Percentiles rank a stretch among this genome's conserved stretches.
These are phyloP conservation scores for Lagodon rhomboides DNA, from an alignment of 2,797 vertebrate genomes.

Conservation along the genomic window DNA sequence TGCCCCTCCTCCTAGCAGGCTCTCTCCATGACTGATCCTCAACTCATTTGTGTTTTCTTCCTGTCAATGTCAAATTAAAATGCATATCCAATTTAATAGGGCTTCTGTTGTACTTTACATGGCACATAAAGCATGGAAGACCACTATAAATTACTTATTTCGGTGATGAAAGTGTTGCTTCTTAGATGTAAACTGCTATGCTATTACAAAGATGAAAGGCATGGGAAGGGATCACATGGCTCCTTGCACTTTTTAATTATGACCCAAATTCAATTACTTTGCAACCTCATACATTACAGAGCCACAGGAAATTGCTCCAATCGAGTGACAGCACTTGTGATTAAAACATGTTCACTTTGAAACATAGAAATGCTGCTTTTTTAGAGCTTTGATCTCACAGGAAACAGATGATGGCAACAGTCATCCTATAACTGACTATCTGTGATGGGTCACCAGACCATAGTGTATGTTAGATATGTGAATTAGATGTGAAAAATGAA, in stretches of 20 bases:
- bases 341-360: slow-evolving; percentile 74
- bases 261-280: slow-evolving; percentile 83
- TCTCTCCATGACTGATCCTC: slow-evolving; percentile 25
- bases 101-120: slow-evolving; percentile 46
- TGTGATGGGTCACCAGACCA: slow-evolving; percentile 19
- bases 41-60: slow-evolving; percentile 48
- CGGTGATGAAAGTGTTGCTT: slow-evolving; percentile 62
- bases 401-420: slow-evolving; percentile 26
- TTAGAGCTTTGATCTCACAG: slow-evolving; percentile 3
- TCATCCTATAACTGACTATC: slow-evolving; percentile 30
- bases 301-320: slow-evolving; percentile 70
- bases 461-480: slow-evolving; percentile 4
- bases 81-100: slow-evolving; percentile 58
- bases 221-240: slow-evolving; percentile 76
- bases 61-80: slow-evolving; percentile 61
- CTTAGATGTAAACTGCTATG: slow-evolving; percentile 56
- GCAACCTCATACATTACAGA: slow-evolving; percentile 74
- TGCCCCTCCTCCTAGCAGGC: slow-evolving; percentile 13
- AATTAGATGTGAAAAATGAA: neutral
- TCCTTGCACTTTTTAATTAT: slow-evolving; percentile 84
- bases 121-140: slow-evolving; percentile 61
- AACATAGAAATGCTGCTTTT: slow-evolving; percentile 43
- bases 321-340: slow-evolving; percentile 73
- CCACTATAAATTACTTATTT: slow-evolving; percentile 54
- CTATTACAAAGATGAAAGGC: slow-evolving; percentile 79